Base-by-base conservation (phyloP, 1,140 invertebrate species). In the Saxidomus purpurata region DNA sequence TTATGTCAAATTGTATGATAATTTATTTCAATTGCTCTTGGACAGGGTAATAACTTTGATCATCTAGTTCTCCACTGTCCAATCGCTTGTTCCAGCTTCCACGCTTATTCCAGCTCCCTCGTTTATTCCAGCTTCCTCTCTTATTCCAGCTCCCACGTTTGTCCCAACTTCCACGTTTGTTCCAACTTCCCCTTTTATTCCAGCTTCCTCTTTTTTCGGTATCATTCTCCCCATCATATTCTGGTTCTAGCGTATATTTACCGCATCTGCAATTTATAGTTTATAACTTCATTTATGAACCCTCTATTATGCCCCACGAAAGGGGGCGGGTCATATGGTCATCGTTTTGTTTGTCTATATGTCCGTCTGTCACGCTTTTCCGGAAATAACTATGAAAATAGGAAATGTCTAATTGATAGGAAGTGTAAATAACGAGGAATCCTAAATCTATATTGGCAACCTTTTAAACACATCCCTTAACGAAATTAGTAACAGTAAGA, bases 101-200 rank as follows among this genome's bases (percentile, higher is more conserved):
- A 15, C 81, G 81, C n/a, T 86, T 85, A 36, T 88, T 43, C 76
- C 80, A 89, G 17, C 71, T 84, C 40, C 59, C 71, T 1, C 80
- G 31, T 74, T 89, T 84, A 40, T 82, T 34, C 71, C 80, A 83
- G n/a, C 79, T 83, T 38, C 80, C 81, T 34, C 87, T 31, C 34
- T 84, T 85, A 36, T 80, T 63, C 59, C 69, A 80, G 47, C 43
- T 40, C 22, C 59, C 86, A 36, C 88, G 69, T 69, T 89, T 89
- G 76, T 90, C 34, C 89, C 89, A 90, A 55, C 82, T 85, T 22
- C 89, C 89, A 1, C 88, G 79, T 49, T 89, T 89, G 49, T 89
- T 79, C 88, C 80, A 89, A 34, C 71, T 77, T 63, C 71, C 81
- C 31, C 88, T 47, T 67, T 89, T 89, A 28, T 87, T 67, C 83